Evolutionary conservation across 2,888 invertebrate genomes (phyloP), one percentile per base, ranked within the genome.

Genomic region (Brenthis ino): DNA sequence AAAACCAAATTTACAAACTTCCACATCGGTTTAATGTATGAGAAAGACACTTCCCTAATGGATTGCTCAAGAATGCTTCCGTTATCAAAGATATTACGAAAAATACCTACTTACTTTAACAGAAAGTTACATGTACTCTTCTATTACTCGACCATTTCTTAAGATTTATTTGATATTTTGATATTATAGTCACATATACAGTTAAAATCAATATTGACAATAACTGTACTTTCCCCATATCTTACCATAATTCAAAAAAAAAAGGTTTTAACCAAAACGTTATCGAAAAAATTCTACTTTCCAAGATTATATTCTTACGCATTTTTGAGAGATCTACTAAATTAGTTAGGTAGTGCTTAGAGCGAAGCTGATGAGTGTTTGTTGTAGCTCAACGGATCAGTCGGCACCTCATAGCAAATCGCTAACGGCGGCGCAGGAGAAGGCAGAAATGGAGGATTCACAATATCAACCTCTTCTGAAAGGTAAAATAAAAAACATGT

Each of bases 401-500:
- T 84, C 85, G 84, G 85, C 77, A 75, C 86, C 78, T 92, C 92
- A 91, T 93, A 93, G 91, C 93, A 92, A 78, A 86, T 80, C 87
- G 90, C 90, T 81, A 84, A 84, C 89, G 91, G 91, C 83, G 87
- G 85, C 82, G 72, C 82, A 76, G 83, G 85, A 85, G 79, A 80
- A 77, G 70, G 80, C 80, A 74, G 88, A 86, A 81, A 80, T 76
- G 79, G 89, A 87, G 87, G 92, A 88, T 92, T 93, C 81, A 89
- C 89, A 81, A 91, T 93, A 80, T 93, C 93, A 84, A 91, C 93
- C 83, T 93, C 93, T 85, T 81, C 89, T 87, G 93, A 93, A 86
- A 93, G 93, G 93, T 91, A 80, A 57, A 24, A 47, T 24, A 24
- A 28, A 20, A 24, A 28, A 20, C 1, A 1, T 37, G 3, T 37